Evolutionary conservation across 2,888 invertebrate species (phyloP).

Genomic region (Platerodrilus igneus): DNA sequence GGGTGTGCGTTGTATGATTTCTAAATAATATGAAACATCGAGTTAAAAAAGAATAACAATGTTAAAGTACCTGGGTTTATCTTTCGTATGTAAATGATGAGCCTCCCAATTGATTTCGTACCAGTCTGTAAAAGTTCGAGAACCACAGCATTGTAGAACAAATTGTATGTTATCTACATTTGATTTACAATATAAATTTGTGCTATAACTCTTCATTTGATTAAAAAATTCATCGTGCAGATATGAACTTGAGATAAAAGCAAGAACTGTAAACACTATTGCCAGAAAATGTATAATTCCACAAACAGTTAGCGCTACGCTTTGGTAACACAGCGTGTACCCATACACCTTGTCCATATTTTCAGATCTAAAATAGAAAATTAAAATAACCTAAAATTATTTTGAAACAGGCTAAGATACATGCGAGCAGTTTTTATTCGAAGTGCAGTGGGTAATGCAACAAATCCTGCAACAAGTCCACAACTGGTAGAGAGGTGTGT

Average conservation of each 20-base stretch:
- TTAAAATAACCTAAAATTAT: background rate
- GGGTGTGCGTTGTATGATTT: too few relatives aligned
- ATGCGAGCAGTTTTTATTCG: slow-evolving; percentile 31
- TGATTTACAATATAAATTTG: slow-evolving; percentile 25
- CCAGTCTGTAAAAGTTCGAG: slow-evolving; percentile 33
- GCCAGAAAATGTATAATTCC: slow-evolving; percentile 24
- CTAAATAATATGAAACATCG: too few relatives aligned
- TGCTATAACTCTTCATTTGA: slow-evolving; percentile 24
- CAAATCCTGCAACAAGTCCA: slow-evolving; percentile 31
- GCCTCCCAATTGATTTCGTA: slow-evolving; percentile 27
- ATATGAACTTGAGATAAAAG: slow-evolving; percentile 8
- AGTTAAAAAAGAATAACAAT: too few relatives aligned
- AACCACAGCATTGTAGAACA: slow-evolving; percentile 36
- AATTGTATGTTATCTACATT: slow-evolving; percentile 35
- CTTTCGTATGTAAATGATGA: too few relatives aligned
- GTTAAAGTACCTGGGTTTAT: too few relatives aligned
- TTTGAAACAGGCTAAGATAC: slow-evolving; percentile 19
- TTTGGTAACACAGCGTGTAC: slow-evolving; percentile 33
- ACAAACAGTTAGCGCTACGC: slow-evolving; percentile 29
- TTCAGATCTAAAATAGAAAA: slow-evolving; percentile 24
- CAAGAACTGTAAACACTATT: slow-evolving; percentile 15
- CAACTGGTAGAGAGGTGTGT: slow-evolving; percentile 28
- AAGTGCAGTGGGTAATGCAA: slow-evolving; percentile 32
- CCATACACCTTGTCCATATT: slow-evolving; percentile 29
- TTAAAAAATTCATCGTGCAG: slow-evolving; percentile 16